phyloP scores from a whole-genome alignment of 2,888 invertebrate genomes.

The Agrotis puta region DNA sequence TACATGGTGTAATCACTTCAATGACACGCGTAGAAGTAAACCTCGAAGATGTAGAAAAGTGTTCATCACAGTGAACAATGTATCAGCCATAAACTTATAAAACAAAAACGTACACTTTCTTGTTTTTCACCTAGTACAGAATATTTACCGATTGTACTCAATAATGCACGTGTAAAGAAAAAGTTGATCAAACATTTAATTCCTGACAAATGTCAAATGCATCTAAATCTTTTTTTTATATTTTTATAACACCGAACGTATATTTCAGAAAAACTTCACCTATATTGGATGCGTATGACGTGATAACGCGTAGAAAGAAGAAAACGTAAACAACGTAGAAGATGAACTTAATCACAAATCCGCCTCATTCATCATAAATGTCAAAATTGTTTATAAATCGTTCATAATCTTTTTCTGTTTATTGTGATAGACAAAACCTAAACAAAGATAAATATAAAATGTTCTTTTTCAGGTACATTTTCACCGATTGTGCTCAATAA shows the following conservation, averaged over 20 bases:
- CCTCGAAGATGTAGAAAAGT: neutral
- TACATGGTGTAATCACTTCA: neutral
- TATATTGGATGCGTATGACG: constrained; percentile 78
- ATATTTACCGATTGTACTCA: neutral
- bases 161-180: neutral
- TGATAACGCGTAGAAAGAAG: constrained; percentile 79
- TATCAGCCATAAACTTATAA: too few relatives aligned
- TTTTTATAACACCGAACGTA: too few relatives aligned
- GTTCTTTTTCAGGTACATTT: neutral
- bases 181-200: too few relatives aligned
- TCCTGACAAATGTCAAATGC: too few relatives aligned
- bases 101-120: too few relatives aligned
- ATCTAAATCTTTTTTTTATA: too few relatives aligned
- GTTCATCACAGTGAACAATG: too few relatives aligned
- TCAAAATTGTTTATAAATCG: neutral
- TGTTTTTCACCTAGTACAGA: neutral
- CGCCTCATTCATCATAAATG: neutral
- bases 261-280: neutral
- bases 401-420: too few relatives aligned
- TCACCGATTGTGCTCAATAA: constrained; percentile 78
- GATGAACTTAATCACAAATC: constrained; percentile 76
- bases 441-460: neutral
- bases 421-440: too few relatives aligned
- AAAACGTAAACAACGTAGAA: constrained; percentile 84
- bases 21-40: neutral